These are phyloP conservation scores for Orchestes rusci DNA, from an alignment of 2,888 invertebrate species.

Conservation along the genomic window DNA sequence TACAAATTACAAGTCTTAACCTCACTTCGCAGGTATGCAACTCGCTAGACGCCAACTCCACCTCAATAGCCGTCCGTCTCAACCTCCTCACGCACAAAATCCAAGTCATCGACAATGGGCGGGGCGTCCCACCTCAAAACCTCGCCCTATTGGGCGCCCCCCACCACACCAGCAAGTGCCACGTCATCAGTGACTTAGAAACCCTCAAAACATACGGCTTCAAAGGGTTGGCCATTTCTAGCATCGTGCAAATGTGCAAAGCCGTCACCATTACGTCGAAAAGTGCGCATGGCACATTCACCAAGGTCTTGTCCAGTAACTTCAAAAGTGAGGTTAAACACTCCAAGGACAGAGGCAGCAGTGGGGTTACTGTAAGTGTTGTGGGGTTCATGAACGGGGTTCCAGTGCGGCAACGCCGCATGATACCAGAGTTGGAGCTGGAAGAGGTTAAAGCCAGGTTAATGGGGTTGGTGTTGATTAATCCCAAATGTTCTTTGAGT, in stretches of 20 bases:
- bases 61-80: slow-evolving; percentile 62
- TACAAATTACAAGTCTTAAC: not conserved
- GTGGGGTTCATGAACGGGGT: slow-evolving; percentile 57
- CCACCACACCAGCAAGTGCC: slow-evolving; percentile 60
- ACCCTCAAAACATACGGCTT: slow-evolving; percentile 56
- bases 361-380: slow-evolving; percentile 67
- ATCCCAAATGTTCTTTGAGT: slow-evolving; percentile 59
- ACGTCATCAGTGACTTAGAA: slow-evolving; percentile 48
- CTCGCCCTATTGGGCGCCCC: slow-evolving; percentile 53
- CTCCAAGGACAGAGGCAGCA: slow-evolving; percentile 49
- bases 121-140: slow-evolving; percentile 53
- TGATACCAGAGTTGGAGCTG: slow-evolving; percentile 50
- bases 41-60: slow-evolving; percentile 62
- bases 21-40: slow-evolving; percentile 54
- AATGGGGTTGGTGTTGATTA: slow-evolving; percentile 57
- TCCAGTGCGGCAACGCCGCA: slow-evolving; percentile 53
- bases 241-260: slow-evolving; percentile 49
- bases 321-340: slow-evolving; percentile 31
- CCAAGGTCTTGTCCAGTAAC: slow-evolving; percentile 44
- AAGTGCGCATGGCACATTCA: slow-evolving; percentile 48
- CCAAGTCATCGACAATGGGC: slow-evolving; percentile 73
- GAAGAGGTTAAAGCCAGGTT: slow-evolving; percentile 53
- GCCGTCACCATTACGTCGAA: slow-evolving; percentile 53
- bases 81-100: slow-evolving; percentile 54
- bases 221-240: slow-evolving; percentile 61